phyloP scores from a whole-genome alignment of 2,113 vertebrate genomes.

The Mesocricetus auratus region DNA sequence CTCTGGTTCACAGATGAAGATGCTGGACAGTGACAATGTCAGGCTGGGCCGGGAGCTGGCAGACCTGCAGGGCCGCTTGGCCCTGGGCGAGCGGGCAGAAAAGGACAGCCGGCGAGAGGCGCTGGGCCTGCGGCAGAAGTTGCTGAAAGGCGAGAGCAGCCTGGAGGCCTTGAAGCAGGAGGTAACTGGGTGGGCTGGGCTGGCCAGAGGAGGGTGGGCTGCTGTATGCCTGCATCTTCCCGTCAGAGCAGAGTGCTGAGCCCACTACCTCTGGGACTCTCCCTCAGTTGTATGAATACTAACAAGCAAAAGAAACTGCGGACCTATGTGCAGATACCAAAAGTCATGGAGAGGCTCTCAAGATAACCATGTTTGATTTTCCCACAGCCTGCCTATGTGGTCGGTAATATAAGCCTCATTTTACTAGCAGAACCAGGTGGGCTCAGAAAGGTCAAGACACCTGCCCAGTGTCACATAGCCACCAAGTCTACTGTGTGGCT shows the following conservation, averaged over 20 bases:
- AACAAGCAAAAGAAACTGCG: background rate
- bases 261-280: background rate
- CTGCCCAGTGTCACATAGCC: background rate
- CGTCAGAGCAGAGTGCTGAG: background rate
- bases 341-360: background rate
- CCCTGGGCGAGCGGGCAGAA: conserved; percentile 91
- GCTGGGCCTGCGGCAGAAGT: conserved; percentile 90
- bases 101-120: conserved; percentile 91
- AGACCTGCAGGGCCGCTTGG: conserved; percentile 91
- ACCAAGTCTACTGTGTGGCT: background rate
- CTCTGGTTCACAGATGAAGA: conserved; percentile 89
- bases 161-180: conserved; percentile 91
- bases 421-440: background rate
- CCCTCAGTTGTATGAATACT: background rate
- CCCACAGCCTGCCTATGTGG: background rate
- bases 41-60: conserved; percentile 90
- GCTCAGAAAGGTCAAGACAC: conserved; percentile 21
- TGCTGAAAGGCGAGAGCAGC: conserved; percentile 89
- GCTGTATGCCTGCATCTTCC: fast-evolving
- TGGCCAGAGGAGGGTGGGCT: background rate
- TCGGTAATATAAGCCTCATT: background rate
- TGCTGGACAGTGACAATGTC: conserved; percentile 92
- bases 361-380: background rate
- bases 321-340: background rate
- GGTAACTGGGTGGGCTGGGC: conserved; percentile 79